Conservation (phyloP, 2,113 vertebrate species). For the Tychaedon coryphoeus region DNA sequence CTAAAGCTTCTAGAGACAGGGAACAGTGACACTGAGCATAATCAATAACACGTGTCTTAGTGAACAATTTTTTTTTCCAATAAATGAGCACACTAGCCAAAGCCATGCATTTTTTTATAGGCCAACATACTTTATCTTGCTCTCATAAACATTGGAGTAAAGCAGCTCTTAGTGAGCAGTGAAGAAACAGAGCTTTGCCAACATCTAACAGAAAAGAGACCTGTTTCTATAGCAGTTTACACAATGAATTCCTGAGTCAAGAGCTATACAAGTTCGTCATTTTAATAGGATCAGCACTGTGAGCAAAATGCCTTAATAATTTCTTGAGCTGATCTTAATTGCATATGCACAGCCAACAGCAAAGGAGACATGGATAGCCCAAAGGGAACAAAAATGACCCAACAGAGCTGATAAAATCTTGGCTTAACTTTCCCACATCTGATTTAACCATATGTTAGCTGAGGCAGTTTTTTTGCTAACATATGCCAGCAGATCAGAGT, state of each 20-base stretch:
- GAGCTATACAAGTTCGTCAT: neutral
- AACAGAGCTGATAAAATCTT: neutral
- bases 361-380: neutral
- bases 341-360: neutral
- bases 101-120: neutral
- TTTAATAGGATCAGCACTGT: neutral
- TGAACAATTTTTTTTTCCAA: neutral
- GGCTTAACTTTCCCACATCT: neutral
- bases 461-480: neutral
- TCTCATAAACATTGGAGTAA: neutral
- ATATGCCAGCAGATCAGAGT: neutral
- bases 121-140: neutral
- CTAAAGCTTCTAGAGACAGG: neutral
- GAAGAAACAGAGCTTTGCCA: neutral
- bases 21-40: neutral
- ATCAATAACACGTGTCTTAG: neutral
- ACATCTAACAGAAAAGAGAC: neutral
- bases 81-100: neutral
- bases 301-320: neutral
- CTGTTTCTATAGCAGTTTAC: neutral
- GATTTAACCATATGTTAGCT: neutral
- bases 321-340: neutral
- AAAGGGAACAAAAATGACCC: neutral
- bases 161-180: neutral
- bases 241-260: neutral